Evolutionary conservation across 2,797 vertebrate species (phyloP).

Genomic region (Rhinophrynus dorsalis): DNA sequence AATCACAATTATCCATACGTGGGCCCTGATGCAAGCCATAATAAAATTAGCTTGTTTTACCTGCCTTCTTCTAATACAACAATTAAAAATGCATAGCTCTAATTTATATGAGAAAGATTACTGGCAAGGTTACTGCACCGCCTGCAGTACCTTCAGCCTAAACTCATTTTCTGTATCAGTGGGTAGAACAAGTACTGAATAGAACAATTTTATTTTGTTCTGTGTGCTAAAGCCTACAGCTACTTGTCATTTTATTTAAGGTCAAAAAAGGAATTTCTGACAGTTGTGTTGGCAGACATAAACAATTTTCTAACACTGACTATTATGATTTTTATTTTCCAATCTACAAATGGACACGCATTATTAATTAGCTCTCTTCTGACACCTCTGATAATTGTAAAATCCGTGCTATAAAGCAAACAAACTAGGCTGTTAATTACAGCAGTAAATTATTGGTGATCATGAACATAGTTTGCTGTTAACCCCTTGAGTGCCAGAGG

Average conservation of each 20-base stretch:
- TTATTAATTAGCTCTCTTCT: too few species aligned
- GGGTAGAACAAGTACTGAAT: slow-evolving; percentile 67
- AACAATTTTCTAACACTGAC: slow-evolving; percentile 5
- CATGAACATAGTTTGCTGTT: too few species aligned
- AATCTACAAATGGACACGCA: too few species aligned
- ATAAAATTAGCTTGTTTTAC: slow-evolving; percentile 50
- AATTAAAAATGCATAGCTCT: slow-evolving; percentile 50
- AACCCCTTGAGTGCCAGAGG: too few species aligned
- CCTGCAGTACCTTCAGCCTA: slow-evolving; percentile 62
- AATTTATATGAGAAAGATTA: slow-evolving; percentile 15
- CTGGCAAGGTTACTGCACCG: slow-evolving; percentile 27
- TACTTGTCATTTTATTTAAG: slow-evolving; percentile 38
- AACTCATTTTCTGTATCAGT: slow-evolving; percentile 78
- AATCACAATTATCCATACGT: slow-evolving; percentile 30
- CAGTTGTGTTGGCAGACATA: background rate
- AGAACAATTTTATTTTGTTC: slow-evolving; percentile 73
- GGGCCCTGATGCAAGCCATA: slow-evolving; percentile 4
- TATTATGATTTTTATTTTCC: too few species aligned
- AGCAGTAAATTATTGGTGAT: too few species aligned
- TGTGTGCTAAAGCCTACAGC: slow-evolving; percentile 57
- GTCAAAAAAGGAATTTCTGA: slow-evolving; percentile 29
- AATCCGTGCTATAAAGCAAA: too few species aligned
- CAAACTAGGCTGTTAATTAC: too few species aligned
- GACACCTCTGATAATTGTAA: too few species aligned
- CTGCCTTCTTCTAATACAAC: slow-evolving; percentile 55